Base-by-base conservation (phyloP, 2,888 invertebrate genomes). In the Trypoxylon attenuatum region DNA sequence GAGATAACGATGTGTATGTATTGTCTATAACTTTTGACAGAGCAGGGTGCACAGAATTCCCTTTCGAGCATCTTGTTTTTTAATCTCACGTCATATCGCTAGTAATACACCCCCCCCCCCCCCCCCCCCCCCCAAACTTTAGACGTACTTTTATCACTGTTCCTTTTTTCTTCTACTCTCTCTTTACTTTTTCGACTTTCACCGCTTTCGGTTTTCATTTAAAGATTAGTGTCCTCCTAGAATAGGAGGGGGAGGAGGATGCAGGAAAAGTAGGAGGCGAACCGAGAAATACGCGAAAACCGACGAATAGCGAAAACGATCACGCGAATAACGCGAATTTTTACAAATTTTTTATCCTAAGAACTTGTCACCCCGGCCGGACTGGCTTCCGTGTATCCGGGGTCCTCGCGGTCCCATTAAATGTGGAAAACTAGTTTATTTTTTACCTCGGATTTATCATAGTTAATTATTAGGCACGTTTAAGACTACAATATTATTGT, bases 361-460 rank as follows among this genome's bases (percentile, higher is more conserved):
- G 77, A 77, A 76, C 58, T 60, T 70, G 42, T 54, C 46, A 67
- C 59, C 59, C n/a, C 71, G n/a, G 67, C 65, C 63, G 46, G 75
- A 77, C 71, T 60, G 71, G 76, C 42, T 73, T 77, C 76, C 56
- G 77, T 45, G 71, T n/a, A n/a, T n/a, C 55, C 52, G 62, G 51
- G 54, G 41, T 39, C 59, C n/a, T n/a, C n/a, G n/a, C n/a, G n/a
- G n/a, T 55, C 66, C 56, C 45, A 69, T 62, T 59, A 67, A 64
- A 64, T 57, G 42, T 67, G 61, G 23, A 64, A n/a, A 71, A 63
- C 69, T 74, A 67, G 58, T 68, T 76, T 73, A 77, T 75, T 78
- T 77, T 77, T 77, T 77, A 77, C 63, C 60, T 78, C 69, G 76
- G 52, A 78, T 77, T 77, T 76, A 78, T 73, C 62, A 76, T 76